Evolutionary conservation across 2,113 vertebrate species (phyloP).

Genomic region (Mustela nigripes): DNA sequence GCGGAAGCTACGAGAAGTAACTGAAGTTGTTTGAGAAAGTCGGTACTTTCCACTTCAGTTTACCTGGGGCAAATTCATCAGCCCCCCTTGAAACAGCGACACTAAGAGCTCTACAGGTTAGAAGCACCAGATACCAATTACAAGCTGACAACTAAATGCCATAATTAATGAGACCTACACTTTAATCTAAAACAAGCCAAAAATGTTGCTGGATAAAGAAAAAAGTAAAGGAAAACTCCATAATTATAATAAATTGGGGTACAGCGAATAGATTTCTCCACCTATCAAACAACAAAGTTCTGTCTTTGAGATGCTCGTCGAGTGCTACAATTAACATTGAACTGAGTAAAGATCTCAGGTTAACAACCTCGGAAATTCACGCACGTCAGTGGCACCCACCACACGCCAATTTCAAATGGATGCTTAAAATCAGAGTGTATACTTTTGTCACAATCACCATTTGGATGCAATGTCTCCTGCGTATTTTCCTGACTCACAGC

Average conservation of each 20-base stretch:
- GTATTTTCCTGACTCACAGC: neutral
- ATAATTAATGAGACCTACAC: conserved; percentile 87
- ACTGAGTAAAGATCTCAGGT: conserved; percentile 66
- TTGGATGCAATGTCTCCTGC: neutral
- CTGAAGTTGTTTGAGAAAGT: conserved; percentile 88
- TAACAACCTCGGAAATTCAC: neutral
- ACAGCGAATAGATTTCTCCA: conserved; percentile 62
- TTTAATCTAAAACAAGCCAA: conserved; percentile 89
- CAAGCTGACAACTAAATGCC: conserved; percentile 85
- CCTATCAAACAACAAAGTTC: conserved; percentile 50
- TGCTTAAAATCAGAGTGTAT: neutral
- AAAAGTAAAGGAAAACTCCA: conserved; percentile 88
- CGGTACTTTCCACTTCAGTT: conserved; percentile 92
- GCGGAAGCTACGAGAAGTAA: conserved; percentile 85
- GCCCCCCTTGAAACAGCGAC: conserved; percentile 84
- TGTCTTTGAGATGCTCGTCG: conserved; percentile 82
- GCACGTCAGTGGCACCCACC: neutral
- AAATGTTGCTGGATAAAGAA: conserved; percentile 90
- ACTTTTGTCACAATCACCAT: neutral
- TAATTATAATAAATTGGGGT: conserved; percentile 87
- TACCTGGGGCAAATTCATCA: conserved; percentile 86
- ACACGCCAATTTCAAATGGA: neutral
- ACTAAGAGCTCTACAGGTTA: conserved; percentile 79
- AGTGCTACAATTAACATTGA: conserved; percentile 84
- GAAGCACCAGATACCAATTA: conserved; percentile 87